Evolutionary conservation across 2,888 invertebrate species (phyloP), one percentile per base, ranked within the genome.

Genomic region (Lepidocyrtinus sp.): DNA sequence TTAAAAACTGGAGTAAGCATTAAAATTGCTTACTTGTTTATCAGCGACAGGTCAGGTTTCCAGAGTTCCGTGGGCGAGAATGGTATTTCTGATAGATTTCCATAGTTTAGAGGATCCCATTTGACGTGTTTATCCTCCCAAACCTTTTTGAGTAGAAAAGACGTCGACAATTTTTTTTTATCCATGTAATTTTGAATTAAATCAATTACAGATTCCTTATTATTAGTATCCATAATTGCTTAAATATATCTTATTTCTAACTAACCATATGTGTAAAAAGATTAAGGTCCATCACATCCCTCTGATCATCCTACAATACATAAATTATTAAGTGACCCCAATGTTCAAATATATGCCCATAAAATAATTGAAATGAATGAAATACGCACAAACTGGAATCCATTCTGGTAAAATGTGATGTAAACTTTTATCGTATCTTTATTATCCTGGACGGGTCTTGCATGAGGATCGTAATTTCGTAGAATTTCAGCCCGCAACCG

Each of bases 51-150:
- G 25, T 82, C 82, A 0, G 82, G 82, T 55, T 25, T 55, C 83
- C 83, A 83, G 36, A 83, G 21, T 65, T 83, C 78, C 1, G 25
- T 61, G 0, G 63, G 24, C 9, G 27, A 15, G 62, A 83, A 81
- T 17, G 64, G 45, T 5, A 83, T 19, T n/a, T 75, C 68, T 15
- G 61, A 69, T 0, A 83, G 25, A 63, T 81, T 81, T 17, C 78
- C 72, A 24, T 75, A 83, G 1, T 65, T 25, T 21, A 72, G 21
- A 5, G 83, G 83, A 61, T 83, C 69, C 83, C 83, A 83, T 72
- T 72, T 55, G 1, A 81, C 25, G 15, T 73, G 83, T 19, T 72
- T 45, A 71, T 83, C 83, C 19, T 64, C 9, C 83, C 83, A 82
- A 15, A 1, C 1, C 82, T 80, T n/a, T 24, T 24, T 17, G 25